These are phyloP conservation scores for Eristalis tenax DNA, from an alignment of 2,888 invertebrate species.

Conservation along the genomic window DNA sequence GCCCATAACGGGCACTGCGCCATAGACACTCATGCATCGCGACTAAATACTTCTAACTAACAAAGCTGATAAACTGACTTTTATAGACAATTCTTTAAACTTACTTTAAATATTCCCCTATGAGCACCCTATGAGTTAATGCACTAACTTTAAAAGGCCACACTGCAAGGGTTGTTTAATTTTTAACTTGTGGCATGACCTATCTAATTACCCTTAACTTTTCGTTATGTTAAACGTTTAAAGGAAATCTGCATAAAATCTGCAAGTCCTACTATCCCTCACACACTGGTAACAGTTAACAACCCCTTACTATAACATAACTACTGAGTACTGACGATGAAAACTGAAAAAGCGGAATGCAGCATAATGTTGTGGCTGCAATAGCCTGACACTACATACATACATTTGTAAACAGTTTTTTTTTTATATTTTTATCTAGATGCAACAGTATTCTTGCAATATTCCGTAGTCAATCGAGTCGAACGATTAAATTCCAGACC, in stretches of 20 bases:
- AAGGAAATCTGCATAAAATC: neutral
- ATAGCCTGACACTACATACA: conserved; percentile 46
- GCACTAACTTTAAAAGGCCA: too few relatives aligned
- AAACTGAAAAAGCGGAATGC: conserved; percentile 44
- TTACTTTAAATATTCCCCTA: too few relatives aligned
- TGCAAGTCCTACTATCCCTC: neutral
- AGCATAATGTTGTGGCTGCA: conserved; percentile 44
- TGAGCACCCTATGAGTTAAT: too few relatives aligned
- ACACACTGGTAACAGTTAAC: neutral
- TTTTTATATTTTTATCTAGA: conserved; percentile 25
- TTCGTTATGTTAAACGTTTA: neutral
- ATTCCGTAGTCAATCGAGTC: conserved; percentile 59
- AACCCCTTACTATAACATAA: neutral
- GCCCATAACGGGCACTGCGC: too few relatives aligned
- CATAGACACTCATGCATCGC: too few relatives aligned
- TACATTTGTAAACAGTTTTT: conserved; percentile 33
- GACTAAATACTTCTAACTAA: too few relatives aligned
- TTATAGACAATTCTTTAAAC: too few relatives aligned
- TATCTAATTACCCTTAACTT: neutral
- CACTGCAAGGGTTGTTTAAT: too few relatives aligned
- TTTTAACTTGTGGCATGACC: too few relatives aligned
- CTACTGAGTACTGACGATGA: conserved; percentile 36
- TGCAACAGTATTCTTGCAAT: conserved; percentile 64
- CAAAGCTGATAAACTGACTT: too few relatives aligned
- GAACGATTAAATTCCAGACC: conserved; percentile 60